Evolutionary conservation across 2,888 invertebrate species (phyloP).

Genomic region (Pecten maximus): DNA sequence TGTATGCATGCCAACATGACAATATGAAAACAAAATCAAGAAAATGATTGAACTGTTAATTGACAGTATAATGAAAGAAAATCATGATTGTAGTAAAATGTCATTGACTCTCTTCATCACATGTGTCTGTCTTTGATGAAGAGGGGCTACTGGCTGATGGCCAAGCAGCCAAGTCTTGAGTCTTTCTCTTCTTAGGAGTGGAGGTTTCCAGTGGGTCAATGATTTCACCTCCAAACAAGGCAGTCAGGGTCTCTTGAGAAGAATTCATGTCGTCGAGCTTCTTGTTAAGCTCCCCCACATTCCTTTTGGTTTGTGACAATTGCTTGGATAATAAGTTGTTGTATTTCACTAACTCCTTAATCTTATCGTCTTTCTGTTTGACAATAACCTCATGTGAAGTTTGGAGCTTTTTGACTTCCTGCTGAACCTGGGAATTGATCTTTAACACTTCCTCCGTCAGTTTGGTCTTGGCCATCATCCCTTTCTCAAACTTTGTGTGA

Average conservation of each 20-base stretch:
- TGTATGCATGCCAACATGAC: too few relatives aligned
- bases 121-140: not conserved
- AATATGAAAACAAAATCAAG: too few relatives aligned
- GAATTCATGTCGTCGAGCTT: not conserved
- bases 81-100: too few relatives aligned
- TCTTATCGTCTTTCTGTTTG: not conserved
- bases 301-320: not conserved
- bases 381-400: not conserved
- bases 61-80: too few relatives aligned
- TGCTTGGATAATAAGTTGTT: not conserved
- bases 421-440: not conserved
- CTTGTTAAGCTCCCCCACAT: not conserved
- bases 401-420: not conserved
- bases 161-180: not conserved
- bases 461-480: not conserved
- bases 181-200: not conserved
- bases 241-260: not conserved
- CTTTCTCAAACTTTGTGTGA: not conserved
- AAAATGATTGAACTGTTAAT: too few relatives aligned
- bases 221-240: not conserved
- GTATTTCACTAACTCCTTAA: not conserved
- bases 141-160: not conserved
- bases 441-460: not conserved
- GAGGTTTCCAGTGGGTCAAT: not conserved
- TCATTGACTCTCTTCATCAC: not conserved